phyloP scores from a whole-genome alignment of 2,113 vertebrate genomes.

The Cottus gobio region DNA sequence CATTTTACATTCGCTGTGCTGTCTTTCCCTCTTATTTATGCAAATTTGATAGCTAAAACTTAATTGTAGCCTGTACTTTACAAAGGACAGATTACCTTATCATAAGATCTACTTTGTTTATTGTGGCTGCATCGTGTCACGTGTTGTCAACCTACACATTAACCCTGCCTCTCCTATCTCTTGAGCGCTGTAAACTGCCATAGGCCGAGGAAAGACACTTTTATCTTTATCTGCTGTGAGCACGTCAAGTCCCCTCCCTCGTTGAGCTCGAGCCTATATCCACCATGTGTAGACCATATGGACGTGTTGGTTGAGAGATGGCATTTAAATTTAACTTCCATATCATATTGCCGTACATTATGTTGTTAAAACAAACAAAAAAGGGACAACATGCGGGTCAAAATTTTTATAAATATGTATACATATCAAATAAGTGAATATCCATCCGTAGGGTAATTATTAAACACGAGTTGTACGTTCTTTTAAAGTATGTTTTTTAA shows the following conservation, averaged over 20 bases:
- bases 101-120: background rate
- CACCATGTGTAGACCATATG: background rate
- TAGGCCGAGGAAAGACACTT: slow-evolving; percentile 23
- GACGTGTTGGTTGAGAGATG: background rate
- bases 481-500: background rate
- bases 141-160: slow-evolving; percentile 13
- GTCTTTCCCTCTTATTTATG: background rate
- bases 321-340: background rate
- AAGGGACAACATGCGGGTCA: fast-evolving
- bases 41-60: background rate
- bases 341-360: background rate
- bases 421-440: background rate
- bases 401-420: background rate
- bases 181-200: background rate
- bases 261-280: background rate
- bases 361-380: background rate
- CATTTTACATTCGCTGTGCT: background rate
- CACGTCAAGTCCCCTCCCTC: slow-evolving; percentile 59
- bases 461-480: background rate
- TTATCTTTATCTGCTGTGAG: slow-evolving; percentile 59
- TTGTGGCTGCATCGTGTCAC: slow-evolving; percentile 16
- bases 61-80: background rate
- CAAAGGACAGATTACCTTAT: background rate
- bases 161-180: slow-evolving; percentile 8
- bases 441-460: background rate